phyloP scores from a whole-genome alignment of 2,113 vertebrate species.

The Passer montanus region DNA sequence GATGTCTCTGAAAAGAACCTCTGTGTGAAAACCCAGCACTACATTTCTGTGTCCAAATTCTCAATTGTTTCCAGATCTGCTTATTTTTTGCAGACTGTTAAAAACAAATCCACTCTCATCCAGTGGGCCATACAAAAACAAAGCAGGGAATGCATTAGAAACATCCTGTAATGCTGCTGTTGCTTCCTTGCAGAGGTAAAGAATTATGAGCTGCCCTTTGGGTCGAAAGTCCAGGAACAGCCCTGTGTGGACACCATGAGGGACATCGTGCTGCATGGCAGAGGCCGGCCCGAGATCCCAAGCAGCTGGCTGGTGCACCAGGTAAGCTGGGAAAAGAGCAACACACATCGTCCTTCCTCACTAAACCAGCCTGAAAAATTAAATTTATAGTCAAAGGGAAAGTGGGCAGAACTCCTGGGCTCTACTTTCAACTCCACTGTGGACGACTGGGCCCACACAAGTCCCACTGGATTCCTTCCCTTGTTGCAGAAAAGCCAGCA shows the following conservation, averaged over 20 bases:
- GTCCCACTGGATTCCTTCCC: neutral
- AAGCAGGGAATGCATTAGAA: neutral
- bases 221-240: constrained; percentile 86
- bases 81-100: neutral
- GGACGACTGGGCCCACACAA: neutral
- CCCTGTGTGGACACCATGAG: constrained; percentile 92
- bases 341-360: neutral
- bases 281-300: constrained; percentile 86
- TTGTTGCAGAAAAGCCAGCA: neutral
- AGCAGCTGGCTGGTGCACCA: constrained; percentile 81
- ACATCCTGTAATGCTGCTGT: neutral
- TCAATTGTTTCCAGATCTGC: neutral
- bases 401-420: neutral
- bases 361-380: neutral
- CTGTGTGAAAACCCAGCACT: neutral
- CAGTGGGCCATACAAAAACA: neutral
- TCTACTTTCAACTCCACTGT: neutral
- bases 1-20: neutral
- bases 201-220: constrained; percentile 86
- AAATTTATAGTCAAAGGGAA: neutral
- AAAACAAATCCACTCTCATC: neutral
- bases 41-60: neutral
- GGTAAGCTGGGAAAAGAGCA: constrained; percentile 61
- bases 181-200: constrained; percentile 79
- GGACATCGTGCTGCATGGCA: constrained; percentile 86